phyloP scores from a whole-genome alignment of 2,113 vertebrate genomes.

The Cyanoramphus novaezelandiae region DNA sequence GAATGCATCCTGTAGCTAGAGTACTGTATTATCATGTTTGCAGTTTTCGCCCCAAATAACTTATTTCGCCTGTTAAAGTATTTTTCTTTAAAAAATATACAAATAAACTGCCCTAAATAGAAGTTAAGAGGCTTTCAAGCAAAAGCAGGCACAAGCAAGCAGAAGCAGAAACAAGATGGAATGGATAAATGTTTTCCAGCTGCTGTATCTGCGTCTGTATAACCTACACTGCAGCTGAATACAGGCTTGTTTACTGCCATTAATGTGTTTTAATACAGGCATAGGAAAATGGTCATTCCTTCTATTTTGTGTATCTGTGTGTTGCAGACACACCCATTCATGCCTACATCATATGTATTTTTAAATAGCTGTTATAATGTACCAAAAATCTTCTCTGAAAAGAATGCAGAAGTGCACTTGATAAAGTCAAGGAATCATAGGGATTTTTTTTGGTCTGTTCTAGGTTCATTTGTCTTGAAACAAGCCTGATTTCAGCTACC shows the following conservation, averaged over 20 bases:
- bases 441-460: neutral
- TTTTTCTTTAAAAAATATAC: neutral
- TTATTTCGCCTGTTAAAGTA: neutral
- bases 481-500: neutral
- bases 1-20: neutral
- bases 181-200: neutral
- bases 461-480: neutral
- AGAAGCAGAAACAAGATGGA: neutral
- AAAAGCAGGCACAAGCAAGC: neutral
- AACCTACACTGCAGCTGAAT: neutral
- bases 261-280: neutral
- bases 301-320: neutral
- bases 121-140: neutral
- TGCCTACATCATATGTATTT: neutral
- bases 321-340: neutral
- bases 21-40: neutral
- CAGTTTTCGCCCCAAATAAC: neutral
- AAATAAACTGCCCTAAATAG: neutral
- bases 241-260: neutral
- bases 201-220: neutral
- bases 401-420: neutral
- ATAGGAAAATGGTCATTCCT: neutral
- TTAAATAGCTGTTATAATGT: neutral
- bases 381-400: neutral
- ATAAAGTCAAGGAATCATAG: neutral